Base-by-base conservation (phyloP, 2,888 invertebrate species). In the Dicroscelio sp. region DNA sequence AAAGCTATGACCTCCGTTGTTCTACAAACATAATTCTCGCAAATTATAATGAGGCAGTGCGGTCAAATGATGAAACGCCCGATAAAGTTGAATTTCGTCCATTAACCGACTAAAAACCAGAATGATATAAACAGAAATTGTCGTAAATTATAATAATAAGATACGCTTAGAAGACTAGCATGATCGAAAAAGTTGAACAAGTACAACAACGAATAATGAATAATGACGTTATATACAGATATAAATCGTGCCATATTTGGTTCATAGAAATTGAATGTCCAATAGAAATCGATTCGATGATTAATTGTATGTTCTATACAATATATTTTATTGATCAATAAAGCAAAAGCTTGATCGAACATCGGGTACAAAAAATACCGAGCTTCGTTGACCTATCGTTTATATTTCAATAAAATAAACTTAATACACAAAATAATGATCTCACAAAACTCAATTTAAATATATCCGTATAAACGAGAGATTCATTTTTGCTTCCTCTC, bases 321-420 rank as follows among this genome's bases (percentile, higher is more conserved):
- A 52, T 75, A 67, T 38, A 76, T 85, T 85, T 76, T 52, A 76
- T 67, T 67, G 65, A 23, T 25, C 65, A 55, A 76, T 48, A 55
- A 76, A 86, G n/a, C 30, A 35, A 67, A 65, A 76, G 63, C 63
- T 55, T 23, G n/a, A 86, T 86, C 38, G n/a, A 75, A 65, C 27
- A 12, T 86, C 43, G 69, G 85, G 67, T 71, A 27, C 75, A 78
- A 76, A 65, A 78, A 76, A 69, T 58, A 78, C 25, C 33, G 38
- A 63, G 30, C 14, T 89, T 89, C 79, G 48, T 75, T 79, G 79
- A 84, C 84, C 67, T 79, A 82, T 85, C 25, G 20, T 80, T 78
- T 85, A 85, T 88, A 88, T 84, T 88, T 89, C 85, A 85, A 80
- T 89, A 67, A 78, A 88, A 88, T 88, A 83, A 88, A 83, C 33